A percentile compares a stretch with the other conserved stretches of the same genome.
These are phyloP conservation scores for Sphenodon punctatus DNA, from an alignment of 2,797 vertebrate species.

Conservation along the genomic window DNA sequence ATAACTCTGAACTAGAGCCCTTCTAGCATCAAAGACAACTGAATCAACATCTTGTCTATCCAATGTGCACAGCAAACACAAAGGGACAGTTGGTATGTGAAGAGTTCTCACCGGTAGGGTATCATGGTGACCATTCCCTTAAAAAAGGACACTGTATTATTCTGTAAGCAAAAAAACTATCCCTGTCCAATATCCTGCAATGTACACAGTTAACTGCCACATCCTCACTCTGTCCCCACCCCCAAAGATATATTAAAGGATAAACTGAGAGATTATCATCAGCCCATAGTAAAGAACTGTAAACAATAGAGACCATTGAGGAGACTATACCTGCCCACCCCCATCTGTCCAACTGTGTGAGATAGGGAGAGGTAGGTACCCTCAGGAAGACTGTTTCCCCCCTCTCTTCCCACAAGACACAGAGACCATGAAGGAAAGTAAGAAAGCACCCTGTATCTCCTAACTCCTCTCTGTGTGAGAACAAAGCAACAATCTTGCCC, in stretches of 20 bases:
- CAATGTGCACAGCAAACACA: too few species aligned
- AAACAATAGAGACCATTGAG: neutral
- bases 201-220: neutral
- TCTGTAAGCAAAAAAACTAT: neutral
- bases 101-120: too few species aligned
- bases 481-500: slow-evolving; percentile 16
- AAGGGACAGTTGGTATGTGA: too few species aligned
- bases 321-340: neutral
- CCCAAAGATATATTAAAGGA: neutral
- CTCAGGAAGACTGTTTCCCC: neutral
- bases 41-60: too few species aligned
- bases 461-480: neutral
- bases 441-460: neutral
- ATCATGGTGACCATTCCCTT: too few species aligned
- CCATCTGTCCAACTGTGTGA: neutral
- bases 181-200: neutral
- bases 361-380: neutral
- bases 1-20: too few species aligned
- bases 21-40: too few species aligned
- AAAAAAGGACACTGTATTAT: too few species aligned
- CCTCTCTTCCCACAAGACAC: neutral
- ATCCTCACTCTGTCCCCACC: neutral
- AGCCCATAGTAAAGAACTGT: neutral
- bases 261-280: neutral
- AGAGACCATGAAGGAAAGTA: neutral